Percentiles rank a stretch among this genome's conserved stretches.
phyloP scores from a whole-genome alignment of 2,888 invertebrate species.

The Carcina quercana region DNA sequence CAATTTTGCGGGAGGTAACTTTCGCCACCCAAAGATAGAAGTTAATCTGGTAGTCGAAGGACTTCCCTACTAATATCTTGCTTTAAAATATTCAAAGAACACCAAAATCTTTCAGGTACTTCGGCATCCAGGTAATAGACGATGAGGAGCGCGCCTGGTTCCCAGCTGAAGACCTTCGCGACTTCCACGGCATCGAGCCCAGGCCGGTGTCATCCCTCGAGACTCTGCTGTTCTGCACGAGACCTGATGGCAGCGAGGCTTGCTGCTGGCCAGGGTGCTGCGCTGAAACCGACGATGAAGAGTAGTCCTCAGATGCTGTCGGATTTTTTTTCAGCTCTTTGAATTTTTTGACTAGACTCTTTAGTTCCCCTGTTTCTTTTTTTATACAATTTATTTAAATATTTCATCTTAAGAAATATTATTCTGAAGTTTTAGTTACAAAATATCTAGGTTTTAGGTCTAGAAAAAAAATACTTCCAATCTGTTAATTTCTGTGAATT shows the following conservation, averaged over 20 bases:
- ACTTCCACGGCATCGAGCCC: slow-evolving; percentile 91
- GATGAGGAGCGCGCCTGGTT: slow-evolving; percentile 96
- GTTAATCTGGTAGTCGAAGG: too few relatives aligned
- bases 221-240: slow-evolving; percentile 87
- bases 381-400: too few relatives aligned
- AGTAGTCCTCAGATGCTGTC: not conserved
- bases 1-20: too few relatives aligned
- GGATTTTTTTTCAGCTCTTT: too few relatives aligned
- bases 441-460: too few relatives aligned
- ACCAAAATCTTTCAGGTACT: slow-evolving; percentile 72
- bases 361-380: too few relatives aligned
- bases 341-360: too few relatives aligned
- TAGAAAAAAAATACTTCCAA: too few relatives aligned
- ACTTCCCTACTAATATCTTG: slow-evolving; percentile 9
- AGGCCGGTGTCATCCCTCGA: slow-evolving; percentile 81
- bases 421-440: too few relatives aligned
- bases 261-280: slow-evolving; percentile 82
- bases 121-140: slow-evolving; percentile 86
- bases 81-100: slow-evolving; percentile 25
- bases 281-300: slow-evolving; percentile 62
- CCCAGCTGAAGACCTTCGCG: slow-evolving; percentile 89
- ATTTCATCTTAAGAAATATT: too few relatives aligned
- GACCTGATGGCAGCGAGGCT: slow-evolving; percentile 87
- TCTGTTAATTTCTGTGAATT: too few relatives aligned
- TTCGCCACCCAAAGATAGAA: too few relatives aligned